phyloP scores from a whole-genome alignment of 2,113 vertebrate genomes.

The Oostethus manadensis region DNA sequence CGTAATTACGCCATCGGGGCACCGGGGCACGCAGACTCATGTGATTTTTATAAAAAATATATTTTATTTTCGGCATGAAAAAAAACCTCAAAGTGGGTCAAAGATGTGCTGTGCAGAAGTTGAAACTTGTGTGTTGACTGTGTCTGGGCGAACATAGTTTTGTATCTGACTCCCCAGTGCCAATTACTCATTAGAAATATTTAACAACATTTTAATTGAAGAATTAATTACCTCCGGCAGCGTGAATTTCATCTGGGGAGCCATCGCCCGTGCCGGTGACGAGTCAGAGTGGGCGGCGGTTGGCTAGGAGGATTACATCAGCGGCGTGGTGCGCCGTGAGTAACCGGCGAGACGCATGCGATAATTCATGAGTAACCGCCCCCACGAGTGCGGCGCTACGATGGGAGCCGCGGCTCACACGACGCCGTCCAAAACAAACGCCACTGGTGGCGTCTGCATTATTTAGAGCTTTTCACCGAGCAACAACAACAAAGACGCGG shows the following conservation, averaged over 20 bases:
- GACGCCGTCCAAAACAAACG: conserved; percentile 41
- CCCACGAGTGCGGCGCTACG: conserved; percentile 41
- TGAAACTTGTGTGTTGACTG: conserved; percentile 67
- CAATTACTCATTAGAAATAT: conserved; percentile 83
- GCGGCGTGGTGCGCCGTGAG: conserved; percentile 40
- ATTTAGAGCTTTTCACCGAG: conserved; percentile 35
- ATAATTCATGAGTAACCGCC: conserved; percentile 47
- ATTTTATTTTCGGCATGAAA: conserved; percentile 52
- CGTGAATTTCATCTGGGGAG: conserved; percentile 78
- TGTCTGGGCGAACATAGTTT: conserved; percentile 75
- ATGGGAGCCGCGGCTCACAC: conserved; percentile 41
- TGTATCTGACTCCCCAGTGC: conserved; percentile 72
- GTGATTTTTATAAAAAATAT: conserved; percentile 69
- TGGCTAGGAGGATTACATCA: conserved; percentile 64
- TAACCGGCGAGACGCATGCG: conserved; percentile 40
- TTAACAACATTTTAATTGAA: conserved; percentile 86
- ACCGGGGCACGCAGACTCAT: conserved; percentile 53
- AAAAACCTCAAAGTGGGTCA: conserved; percentile 70
- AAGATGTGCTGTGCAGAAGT: conserved; percentile 64
- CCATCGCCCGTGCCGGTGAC: conserved; percentile 58
- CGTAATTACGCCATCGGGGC: too few species aligned
- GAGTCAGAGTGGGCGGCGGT: conserved; percentile 44
- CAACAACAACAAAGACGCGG: conserved; percentile 23
- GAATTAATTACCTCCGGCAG: conserved; percentile 83
- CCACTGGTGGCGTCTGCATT: conserved; percentile 34